Conservation (phyloP, 2,797 vertebrate species). For the Avahi laniger region DNA sequence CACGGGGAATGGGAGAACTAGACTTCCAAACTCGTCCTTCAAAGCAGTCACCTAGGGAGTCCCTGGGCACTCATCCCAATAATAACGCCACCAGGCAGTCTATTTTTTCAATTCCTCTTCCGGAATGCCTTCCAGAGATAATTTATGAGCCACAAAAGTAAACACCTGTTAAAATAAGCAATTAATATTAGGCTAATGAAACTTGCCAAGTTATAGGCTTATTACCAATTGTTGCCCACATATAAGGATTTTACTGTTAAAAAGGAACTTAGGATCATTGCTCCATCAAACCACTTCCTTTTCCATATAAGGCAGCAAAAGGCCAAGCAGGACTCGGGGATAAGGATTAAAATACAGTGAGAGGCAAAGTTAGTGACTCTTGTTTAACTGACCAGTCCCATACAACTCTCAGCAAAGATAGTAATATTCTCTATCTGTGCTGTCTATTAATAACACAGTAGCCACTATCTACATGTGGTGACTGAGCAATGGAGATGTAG, state of each 20-base stretch:
- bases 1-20: neutral
- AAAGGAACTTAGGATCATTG: neutral
- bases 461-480: neutral
- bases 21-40: neutral
- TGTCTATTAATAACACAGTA: neutral
- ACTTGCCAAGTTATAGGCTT: neutral
- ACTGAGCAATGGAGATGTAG: neutral
- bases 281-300: neutral
- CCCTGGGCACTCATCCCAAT: neutral
- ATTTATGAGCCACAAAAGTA: neutral
- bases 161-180: neutral
- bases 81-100: neutral
- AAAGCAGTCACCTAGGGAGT: neutral
- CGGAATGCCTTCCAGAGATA: neutral
- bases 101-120: neutral
- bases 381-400: neutral
- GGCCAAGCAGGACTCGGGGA: neutral
- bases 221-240: neutral
- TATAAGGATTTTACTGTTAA: neutral
- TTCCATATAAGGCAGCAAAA: neutral
- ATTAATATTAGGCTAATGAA: neutral
- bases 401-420: neutral
- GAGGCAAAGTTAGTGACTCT: neutral
- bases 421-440: neutral
- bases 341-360: neutral